Percentiles rank a stretch among this genome's conserved stretches.
These are phyloP conservation scores for Acrobasis suavella DNA, from an alignment of 2,888 invertebrate species.

Conservation along the genomic window DNA sequence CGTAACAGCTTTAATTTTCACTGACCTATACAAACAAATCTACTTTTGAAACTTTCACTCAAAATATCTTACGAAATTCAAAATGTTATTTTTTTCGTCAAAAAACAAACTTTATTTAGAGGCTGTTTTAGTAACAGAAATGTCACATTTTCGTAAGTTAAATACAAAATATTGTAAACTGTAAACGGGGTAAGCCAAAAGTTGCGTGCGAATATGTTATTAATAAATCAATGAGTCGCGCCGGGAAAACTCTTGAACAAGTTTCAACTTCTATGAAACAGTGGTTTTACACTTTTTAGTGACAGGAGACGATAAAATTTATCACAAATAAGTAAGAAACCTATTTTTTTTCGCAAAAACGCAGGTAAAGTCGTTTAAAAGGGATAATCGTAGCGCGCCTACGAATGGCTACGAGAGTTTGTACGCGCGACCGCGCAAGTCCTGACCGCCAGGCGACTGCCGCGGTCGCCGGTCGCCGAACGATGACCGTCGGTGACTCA, in stretches of 20 bases:
- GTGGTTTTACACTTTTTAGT: not conserved
- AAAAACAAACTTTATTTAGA: not conserved
- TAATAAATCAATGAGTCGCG: slow-evolving; percentile 13
- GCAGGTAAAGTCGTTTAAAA: not conserved
- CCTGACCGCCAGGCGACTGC: slow-evolving; percentile 40
- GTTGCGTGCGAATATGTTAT: slow-evolving; percentile 12
- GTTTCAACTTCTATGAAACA: not conserved
- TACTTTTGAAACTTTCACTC: too few species aligned
- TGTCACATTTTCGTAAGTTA: not conserved
- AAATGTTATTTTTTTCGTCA: not conserved
- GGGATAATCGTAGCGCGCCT: slow-evolving; percentile 29
- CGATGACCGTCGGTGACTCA: slow-evolving; percentile 52
- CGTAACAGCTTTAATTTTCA: not conserved
- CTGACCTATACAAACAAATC: too few species aligned
- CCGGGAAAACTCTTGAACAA: not conserved
- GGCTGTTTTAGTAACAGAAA: not conserved
- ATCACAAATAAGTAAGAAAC: not conserved
- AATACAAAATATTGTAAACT: not conserved
- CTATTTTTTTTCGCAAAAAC: not conserved
- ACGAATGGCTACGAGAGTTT: slow-evolving; percentile 37
- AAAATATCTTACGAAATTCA: too few species aligned
- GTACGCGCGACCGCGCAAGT: slow-evolving; percentile 39
- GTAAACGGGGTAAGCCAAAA: slow-evolving; percentile 1
- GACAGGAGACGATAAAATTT: not conserved
- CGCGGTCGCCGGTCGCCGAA: slow-evolving; percentile 36